Conservation (phyloP, 2,888 invertebrate genomes). For the Leptinotarsa peninsularis region DNA sequence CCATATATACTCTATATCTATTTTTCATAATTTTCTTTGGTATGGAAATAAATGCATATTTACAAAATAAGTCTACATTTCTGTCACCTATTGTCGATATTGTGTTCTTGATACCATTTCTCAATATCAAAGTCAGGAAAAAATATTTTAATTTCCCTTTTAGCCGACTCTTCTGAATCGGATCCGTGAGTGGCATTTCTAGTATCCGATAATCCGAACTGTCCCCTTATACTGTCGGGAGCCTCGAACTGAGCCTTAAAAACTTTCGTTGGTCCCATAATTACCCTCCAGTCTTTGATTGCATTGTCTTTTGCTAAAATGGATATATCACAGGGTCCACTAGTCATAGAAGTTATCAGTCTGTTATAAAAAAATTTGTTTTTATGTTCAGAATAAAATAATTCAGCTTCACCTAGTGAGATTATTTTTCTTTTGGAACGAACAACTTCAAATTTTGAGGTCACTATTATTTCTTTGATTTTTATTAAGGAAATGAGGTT, state of each 20-base stretch:
- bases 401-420: conserved; percentile 73
- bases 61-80: neutral
- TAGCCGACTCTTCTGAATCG: conserved; percentile 81
- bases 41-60: neutral
- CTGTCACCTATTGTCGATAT: conserved; percentile 59
- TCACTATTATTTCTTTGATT: conserved; percentile 75
- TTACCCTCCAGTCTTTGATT: conserved; percentile 81
- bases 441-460: conserved; percentile 79
- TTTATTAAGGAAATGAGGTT: conserved; percentile 79
- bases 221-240: conserved; percentile 83
- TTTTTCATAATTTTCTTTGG: neutral
- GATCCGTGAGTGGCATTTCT: conserved; percentile 96
- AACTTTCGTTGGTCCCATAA: conserved; percentile 93
- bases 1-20: neutral
- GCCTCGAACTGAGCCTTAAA: conserved; percentile 82
- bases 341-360: conserved; percentile 85
- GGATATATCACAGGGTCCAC: conserved; percentile 86
- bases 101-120: conserved; percentile 74
- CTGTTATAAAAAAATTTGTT: conserved; percentile 87
- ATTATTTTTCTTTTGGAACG: conserved; percentile 75
- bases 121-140: conserved; percentile 84
- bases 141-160: conserved; percentile 83
- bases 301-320: conserved; percentile 83
- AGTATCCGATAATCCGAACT: conserved; percentile 92
- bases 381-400: conserved; percentile 86